These are phyloP conservation scores for Brachionus angularis DNA, from an alignment of 1,140 invertebrate species.

Conservation along the genomic window DNA sequence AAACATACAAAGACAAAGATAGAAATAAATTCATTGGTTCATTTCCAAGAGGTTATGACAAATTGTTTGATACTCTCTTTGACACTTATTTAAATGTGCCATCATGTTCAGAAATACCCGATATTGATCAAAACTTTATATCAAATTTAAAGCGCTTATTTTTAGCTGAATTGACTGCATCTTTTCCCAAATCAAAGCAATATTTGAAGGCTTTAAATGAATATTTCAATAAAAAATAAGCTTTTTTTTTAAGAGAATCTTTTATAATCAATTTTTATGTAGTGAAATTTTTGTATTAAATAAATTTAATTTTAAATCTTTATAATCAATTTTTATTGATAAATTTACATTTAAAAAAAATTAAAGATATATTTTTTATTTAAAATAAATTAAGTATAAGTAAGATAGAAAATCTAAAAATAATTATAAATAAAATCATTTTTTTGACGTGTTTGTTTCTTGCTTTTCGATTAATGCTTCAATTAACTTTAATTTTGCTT, in stretches of 20 bases:
- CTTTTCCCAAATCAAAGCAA: constrained; percentile 14
- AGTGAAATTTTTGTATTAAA: too few relatives aligned
- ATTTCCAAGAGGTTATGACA: constrained; percentile 30
- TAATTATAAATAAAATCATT: too few relatives aligned
- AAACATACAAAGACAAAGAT: constrained; percentile 38
- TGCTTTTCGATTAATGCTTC: constrained; percentile 27
- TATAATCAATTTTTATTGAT: too few relatives aligned
- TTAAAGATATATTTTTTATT: too few relatives aligned
- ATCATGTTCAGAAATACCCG: constrained; percentile 28
- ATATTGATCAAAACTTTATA: constrained; percentile 22
- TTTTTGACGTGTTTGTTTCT: too few relatives aligned
- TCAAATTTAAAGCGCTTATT: constrained; percentile 5
- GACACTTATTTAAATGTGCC: constrained; percentile 40
- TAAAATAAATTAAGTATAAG: too few relatives aligned
- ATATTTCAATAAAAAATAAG: constrained; percentile 25
- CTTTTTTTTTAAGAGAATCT: too few relatives aligned
- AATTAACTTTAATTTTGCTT: constrained; percentile 9
- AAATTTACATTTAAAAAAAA: too few relatives aligned
- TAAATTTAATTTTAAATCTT: too few relatives aligned
- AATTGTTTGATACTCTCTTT: constrained; percentile 22
- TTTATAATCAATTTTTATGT: too few relatives aligned
- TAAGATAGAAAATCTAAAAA: too few relatives aligned
- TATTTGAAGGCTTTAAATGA: constrained; percentile 24
- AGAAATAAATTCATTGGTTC: constrained; percentile 27
- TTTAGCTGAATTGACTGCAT: neutral